A percentile compares a stretch with the other conserved stretches of the same genome.
Evolutionary conservation across 2,113 vertebrate species (phyloP).

Genomic region (Muntiacus muntjak): DNA sequence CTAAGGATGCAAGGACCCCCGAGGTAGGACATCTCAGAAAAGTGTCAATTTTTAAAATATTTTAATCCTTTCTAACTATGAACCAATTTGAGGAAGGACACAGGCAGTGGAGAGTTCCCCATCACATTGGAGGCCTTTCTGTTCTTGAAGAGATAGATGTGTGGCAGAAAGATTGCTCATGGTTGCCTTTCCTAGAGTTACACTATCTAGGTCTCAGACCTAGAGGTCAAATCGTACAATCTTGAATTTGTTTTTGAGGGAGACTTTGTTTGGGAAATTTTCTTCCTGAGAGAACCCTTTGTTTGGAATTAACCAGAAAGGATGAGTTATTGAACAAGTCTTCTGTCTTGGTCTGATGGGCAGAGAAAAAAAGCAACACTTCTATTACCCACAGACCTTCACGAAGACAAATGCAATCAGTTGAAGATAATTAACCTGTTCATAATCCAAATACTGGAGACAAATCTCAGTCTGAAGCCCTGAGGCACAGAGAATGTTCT

Average conservation of each 20-base stretch:
- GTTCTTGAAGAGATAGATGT: neutral
- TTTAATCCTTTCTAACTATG: neutral
- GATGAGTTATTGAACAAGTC: conserved; percentile 78
- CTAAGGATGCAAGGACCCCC: neutral
- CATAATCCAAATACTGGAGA: conserved; percentile 78
- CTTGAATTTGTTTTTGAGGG: conserved; percentile 68
- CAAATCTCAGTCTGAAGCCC: conserved; percentile 69
- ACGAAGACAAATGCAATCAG: conserved; percentile 82
- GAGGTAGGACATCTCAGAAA: neutral
- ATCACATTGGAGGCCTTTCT: neutral
- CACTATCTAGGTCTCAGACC: neutral
- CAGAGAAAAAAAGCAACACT: conserved; percentile 74
- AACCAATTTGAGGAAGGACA: neutral
- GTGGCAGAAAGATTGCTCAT: neutral
- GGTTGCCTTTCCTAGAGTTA: neutral
- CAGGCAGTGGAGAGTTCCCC: neutral
- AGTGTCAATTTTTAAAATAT: neutral
- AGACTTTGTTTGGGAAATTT: conserved; percentile 60
- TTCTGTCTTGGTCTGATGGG: conserved; percentile 69
- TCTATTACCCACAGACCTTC: conserved; percentile 84
- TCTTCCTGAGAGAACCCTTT: conserved; percentile 82
- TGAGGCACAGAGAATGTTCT: conserved; percentile 77
- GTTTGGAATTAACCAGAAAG: conserved; percentile 75
- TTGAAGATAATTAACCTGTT: conserved; percentile 88
- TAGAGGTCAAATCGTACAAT: conserved; percentile 2